These are phyloP conservation scores for Galerucella calmariensis DNA, from an alignment of 2,888 invertebrate genomes.

Conservation along the genomic window DNA sequence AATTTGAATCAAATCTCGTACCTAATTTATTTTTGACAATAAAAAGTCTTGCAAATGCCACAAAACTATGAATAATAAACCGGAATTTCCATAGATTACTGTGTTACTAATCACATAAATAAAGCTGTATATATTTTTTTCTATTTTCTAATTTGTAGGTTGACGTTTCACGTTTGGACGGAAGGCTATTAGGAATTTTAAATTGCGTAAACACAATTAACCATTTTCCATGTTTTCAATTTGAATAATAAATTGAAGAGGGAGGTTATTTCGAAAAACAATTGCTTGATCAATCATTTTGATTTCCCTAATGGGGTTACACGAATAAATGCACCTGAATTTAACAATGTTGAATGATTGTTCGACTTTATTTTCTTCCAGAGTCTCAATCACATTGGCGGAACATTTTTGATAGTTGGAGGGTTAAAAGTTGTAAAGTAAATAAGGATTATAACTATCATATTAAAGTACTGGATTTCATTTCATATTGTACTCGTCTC, in stretches of 20 bases:
- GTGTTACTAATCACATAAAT: background rate
- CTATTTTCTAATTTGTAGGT: background rate
- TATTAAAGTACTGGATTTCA: background rate
- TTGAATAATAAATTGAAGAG: constrained; percentile 5
- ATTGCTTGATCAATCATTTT: constrained; percentile 8
- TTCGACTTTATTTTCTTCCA: background rate
- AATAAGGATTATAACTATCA: no score
- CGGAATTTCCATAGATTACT: background rate
- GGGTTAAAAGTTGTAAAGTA: background rate
- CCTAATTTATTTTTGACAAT: no score
- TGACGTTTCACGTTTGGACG: background rate
- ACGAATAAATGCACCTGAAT: constrained; percentile 5
- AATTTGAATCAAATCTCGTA: no score
- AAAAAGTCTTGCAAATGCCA: no score
- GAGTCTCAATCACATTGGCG: background rate
- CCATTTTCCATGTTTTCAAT: background rate
- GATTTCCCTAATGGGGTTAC: constrained; percentile 10
- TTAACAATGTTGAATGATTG: background rate
- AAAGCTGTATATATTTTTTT: background rate
- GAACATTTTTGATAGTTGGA: background rate
- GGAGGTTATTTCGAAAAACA: background rate
- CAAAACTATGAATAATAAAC: no score
- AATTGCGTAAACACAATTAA: background rate
- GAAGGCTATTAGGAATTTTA: background rate
- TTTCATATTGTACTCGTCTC: background rate